These are phyloP conservation scores for Sebastes matsubarae DNA, from an alignment of 2,797 vertebrate species.

Conservation along the genomic window DNA sequence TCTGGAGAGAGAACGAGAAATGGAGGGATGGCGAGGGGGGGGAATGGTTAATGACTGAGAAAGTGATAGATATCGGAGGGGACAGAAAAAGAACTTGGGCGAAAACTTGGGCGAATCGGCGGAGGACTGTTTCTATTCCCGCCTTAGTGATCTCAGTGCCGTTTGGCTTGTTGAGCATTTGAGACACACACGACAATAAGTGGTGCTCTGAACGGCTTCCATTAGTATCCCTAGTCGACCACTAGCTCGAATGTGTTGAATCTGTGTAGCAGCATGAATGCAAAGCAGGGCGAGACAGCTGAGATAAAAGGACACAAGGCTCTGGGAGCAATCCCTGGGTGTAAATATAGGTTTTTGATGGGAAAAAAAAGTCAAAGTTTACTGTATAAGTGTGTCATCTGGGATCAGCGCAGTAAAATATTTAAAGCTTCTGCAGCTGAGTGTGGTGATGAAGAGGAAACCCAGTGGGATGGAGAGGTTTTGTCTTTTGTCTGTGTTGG, in stretches of 20 bases:
- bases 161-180: conserved; percentile 64
- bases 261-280: conserved; percentile 57
- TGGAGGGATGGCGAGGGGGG: conserved; percentile 34
- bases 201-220: conserved; percentile 61
- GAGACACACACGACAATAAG: conserved; percentile 68
- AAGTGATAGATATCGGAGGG: conserved; percentile 66
- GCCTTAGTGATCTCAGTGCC: conserved; percentile 39
- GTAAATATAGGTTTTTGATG: conserved; percentile 70
- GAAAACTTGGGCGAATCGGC: conserved; percentile 14
- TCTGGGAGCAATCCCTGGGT: conserved; percentile 53
- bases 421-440: conserved; percentile 40
- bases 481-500: conserved; percentile 38
- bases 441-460: conserved; percentile 44
- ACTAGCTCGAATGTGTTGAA: conserved; percentile 64
- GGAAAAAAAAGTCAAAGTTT: conserved; percentile 41
- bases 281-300: conserved; percentile 53
- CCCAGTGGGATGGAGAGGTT: conserved; percentile 52
- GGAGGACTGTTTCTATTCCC: conserved; percentile 44
- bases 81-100: conserved; percentile 53
- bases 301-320: conserved; percentile 50
- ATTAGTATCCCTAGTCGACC: conserved; percentile 68
- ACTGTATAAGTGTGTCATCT: conserved; percentile 55
- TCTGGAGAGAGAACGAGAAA: conserved; percentile 65
- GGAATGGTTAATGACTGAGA: conserved; percentile 68
- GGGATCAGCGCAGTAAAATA: conserved; percentile 47